Conservation (phyloP, 2,888 invertebrate species). For the Rotaria macrura region DNA sequence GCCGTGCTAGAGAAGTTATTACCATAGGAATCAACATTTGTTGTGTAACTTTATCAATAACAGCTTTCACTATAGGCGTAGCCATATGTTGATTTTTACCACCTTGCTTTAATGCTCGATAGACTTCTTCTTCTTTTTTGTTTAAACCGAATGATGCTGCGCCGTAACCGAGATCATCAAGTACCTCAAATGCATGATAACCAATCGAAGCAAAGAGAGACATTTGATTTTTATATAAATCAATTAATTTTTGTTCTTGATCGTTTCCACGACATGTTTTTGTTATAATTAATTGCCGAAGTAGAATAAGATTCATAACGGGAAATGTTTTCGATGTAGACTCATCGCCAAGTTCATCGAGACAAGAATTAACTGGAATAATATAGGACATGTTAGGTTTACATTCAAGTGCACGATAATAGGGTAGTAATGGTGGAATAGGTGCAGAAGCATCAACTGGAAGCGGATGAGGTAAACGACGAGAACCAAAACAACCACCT, state of each 20-base stretch:
- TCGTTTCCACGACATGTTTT: not conserved
- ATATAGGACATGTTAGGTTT: not conserved
- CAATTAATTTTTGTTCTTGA: not conserved
- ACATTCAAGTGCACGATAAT: not conserved
- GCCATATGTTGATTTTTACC: not conserved
- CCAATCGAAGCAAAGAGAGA: not conserved
- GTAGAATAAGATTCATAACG: not conserved
- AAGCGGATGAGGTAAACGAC: not conserved
- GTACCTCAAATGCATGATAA: constrained; percentile 1
- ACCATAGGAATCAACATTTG: not conserved
- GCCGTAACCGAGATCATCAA: constrained; percentile 20
- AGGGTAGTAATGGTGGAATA: not conserved
- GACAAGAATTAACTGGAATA: constrained; percentile 13
- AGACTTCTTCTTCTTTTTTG: not conserved
- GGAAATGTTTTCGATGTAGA: not conserved
- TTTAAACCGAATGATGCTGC: not conserved
- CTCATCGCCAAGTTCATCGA: not conserved
- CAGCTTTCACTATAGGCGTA: not conserved
- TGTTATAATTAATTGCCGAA: not conserved
- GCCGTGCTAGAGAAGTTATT: not conserved
- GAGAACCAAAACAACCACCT: not conserved
- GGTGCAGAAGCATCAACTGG: not conserved
- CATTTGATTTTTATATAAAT: constrained; percentile 17
- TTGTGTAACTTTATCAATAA: not conserved
- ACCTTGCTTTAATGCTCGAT: not conserved